phyloP scores from a whole-genome alignment of 1,140 invertebrate genomes.

The Nomia melanderi region DNA sequence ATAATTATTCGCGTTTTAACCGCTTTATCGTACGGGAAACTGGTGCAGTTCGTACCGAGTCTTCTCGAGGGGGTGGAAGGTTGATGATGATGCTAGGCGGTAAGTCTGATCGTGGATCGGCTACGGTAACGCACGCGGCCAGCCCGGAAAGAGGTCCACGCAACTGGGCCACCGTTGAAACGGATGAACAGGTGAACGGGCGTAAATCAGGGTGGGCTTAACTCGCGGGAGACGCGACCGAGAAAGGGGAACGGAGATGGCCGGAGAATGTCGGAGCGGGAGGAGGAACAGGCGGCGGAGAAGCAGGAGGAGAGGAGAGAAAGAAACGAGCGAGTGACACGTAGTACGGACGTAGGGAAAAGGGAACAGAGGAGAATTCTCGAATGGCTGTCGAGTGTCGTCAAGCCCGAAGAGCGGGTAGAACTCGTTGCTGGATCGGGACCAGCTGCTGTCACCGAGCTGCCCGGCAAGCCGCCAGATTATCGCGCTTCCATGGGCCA shows the following conservation, averaged over 20 bases:
- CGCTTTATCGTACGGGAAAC: too few relatives aligned
- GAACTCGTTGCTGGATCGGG: constrained; percentile 58
- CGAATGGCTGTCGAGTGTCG: constrained; percentile 9
- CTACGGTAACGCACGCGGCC: constrained; percentile 28
- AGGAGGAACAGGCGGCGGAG: not conserved
- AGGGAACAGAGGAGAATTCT: constrained; percentile 41
- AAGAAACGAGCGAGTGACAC: constrained; percentile 9
- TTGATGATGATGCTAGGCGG: too few relatives aligned
- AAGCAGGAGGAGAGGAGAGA: not conserved
- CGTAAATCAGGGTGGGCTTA: constrained; percentile 71
- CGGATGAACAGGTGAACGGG: constrained; percentile 73
- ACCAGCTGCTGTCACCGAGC: constrained; percentile 67
- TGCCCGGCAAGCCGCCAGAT: constrained; percentile 59
- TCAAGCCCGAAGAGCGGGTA: constrained; percentile 3
- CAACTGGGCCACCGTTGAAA: constrained; percentile 71
- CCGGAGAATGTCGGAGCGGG: not conserved
- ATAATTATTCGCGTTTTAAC: too few relatives aligned
- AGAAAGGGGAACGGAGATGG: not conserved
- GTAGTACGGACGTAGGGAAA: constrained; percentile 21
- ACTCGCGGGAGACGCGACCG: constrained; percentile 24
- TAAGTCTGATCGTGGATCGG: constrained; percentile 18
- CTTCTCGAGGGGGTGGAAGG: too few relatives aligned
- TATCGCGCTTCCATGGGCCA: constrained; percentile 28
- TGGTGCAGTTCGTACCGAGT: too few relatives aligned
- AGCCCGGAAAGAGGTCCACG: constrained; percentile 61